Percentiles rank a stretch among this genome's conserved stretches.
Conservation (phyloP, 2,113 vertebrate species). For the Aegithalos caudatus region DNA sequence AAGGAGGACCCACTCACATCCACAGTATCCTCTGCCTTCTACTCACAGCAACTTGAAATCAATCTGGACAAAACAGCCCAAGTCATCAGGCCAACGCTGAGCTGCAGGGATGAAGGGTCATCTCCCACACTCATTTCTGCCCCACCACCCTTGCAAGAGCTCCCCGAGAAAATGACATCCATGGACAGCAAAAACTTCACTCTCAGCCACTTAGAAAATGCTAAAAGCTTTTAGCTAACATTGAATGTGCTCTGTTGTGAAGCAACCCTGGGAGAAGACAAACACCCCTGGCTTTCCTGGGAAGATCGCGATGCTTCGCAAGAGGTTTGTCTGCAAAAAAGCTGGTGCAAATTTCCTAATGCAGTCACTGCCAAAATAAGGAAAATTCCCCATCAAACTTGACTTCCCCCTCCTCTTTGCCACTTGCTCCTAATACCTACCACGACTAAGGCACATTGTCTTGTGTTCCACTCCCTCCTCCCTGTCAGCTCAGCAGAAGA, state of each 20-base stretch:
- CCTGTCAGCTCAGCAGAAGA: not conserved
- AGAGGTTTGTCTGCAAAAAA: not conserved
- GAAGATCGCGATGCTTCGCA: rapidly evolving
- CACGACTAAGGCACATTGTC: not conserved
- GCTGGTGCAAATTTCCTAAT: not conserved
- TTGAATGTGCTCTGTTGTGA: not conserved
- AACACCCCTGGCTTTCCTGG: not conserved
- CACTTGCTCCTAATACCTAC: not conserved
- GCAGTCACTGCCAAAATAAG: not conserved
- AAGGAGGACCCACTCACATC: not conserved
- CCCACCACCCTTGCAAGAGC: not conserved
- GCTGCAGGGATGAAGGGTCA: rapidly evolving
- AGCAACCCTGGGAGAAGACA: not conserved
- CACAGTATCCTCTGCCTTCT: not conserved
- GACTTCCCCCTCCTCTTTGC: not conserved
- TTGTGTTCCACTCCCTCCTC: not conserved
- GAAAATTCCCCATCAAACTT: not conserved
- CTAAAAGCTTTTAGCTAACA: not conserved
- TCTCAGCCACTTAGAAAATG: rapidly evolving
- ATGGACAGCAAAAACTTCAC: not conserved
- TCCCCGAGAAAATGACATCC: not conserved
- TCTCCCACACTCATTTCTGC: not conserved
- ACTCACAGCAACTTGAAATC: not conserved
- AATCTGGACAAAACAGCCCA: not conserved
- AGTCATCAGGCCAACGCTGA: not conserved